A percentile compares a stretch with the other conserved stretches of the same genome.
Conservation (phyloP, 1,140 invertebrate species). For the Mylabris phalerata region DNA sequence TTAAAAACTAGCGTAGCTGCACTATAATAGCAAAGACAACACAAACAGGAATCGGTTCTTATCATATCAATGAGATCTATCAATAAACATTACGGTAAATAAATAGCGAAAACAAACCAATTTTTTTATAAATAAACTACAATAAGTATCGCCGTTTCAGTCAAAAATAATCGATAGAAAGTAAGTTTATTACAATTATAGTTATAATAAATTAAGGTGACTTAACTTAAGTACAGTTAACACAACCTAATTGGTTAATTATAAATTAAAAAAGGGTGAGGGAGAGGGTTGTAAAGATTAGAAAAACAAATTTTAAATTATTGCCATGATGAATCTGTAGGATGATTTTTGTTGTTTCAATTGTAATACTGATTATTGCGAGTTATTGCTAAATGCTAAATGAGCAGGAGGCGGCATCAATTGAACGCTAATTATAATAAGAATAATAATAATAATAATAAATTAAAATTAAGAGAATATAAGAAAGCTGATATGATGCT, state of each 20-base stretch:
- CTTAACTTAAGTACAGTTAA: slow-evolving; percentile 30
- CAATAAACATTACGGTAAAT: slow-evolving; percentile 22
- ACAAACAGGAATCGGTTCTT: neutral
- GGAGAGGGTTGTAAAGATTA: neutral
- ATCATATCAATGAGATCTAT: slow-evolving; percentile 26
- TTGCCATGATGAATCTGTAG: slow-evolving; percentile 24
- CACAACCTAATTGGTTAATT: slow-evolving; percentile 23
- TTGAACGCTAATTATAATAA: neutral
- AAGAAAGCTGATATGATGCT: slow-evolving; percentile 8
- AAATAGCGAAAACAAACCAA: slow-evolving; percentile 17
- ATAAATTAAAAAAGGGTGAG: neutral
- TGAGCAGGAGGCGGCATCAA: slow-evolving; percentile 30
- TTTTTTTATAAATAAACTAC: slow-evolving; percentile 13
- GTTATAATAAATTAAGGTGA: slow-evolving; percentile 13
- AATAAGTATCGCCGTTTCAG: slow-evolving; percentile 20
- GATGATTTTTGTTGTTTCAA: slow-evolving; percentile 2
- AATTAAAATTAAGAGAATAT: neutral
- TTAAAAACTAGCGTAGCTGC: slow-evolving; percentile 21
- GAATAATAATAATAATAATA: neutral
- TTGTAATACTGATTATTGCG: slow-evolving; percentile 44
- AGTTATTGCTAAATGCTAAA: slow-evolving; percentile 43
- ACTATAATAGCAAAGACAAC: neutral
- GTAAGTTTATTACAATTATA: neutral
- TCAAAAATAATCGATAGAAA: slow-evolving; percentile 8
- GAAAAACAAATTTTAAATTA: slow-evolving; percentile 19